Percentiles rank a stretch among this genome's conserved stretches.
Evolutionary conservation across 2,113 vertebrate genomes (phyloP).

Genomic region (Ptychochromis oligacanthus): DNA sequence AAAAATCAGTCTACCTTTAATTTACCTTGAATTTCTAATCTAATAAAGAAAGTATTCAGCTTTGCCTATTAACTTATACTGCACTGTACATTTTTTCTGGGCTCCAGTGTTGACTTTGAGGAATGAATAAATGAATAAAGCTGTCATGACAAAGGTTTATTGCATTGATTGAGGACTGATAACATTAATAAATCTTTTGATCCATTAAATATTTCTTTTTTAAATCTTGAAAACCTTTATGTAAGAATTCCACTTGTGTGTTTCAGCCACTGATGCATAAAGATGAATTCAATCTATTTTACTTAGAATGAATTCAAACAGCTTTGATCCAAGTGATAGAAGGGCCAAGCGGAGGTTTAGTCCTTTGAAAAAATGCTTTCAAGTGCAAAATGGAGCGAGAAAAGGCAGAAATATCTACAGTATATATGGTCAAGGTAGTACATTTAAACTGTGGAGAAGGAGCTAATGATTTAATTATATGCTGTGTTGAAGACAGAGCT

Average conservation of each 20-base stretch:
- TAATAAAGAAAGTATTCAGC: conserved; percentile 29
- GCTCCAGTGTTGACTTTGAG: not conserved
- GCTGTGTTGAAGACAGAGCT: not conserved
- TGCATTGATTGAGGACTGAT: not conserved
- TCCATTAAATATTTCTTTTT: not conserved
- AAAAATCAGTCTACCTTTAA: conserved; percentile 28
- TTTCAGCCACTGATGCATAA: not conserved
- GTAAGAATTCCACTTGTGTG: not conserved
- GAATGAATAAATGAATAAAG: not conserved
- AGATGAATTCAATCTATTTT: conserved; percentile 7
- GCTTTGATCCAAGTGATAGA: conserved; percentile 16
- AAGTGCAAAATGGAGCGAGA: conserved; percentile 24
- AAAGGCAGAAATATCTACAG: not conserved
- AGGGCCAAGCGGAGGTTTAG: not conserved
- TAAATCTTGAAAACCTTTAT: not conserved
- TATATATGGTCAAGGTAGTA: not conserved
- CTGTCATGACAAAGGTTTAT: not conserved
- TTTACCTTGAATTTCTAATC: conserved; percentile 47
- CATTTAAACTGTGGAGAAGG: not conserved
- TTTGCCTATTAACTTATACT: not conserved
- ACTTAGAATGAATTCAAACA: conserved; percentile 2
- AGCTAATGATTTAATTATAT: conserved; percentile 5
- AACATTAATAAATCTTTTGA: conserved; percentile 10
- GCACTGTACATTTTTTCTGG: not conserved
- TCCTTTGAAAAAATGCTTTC: not conserved